Conservation (phyloP, 1,140 invertebrate species). For the Zeugodacus cucurbitae region DNA sequence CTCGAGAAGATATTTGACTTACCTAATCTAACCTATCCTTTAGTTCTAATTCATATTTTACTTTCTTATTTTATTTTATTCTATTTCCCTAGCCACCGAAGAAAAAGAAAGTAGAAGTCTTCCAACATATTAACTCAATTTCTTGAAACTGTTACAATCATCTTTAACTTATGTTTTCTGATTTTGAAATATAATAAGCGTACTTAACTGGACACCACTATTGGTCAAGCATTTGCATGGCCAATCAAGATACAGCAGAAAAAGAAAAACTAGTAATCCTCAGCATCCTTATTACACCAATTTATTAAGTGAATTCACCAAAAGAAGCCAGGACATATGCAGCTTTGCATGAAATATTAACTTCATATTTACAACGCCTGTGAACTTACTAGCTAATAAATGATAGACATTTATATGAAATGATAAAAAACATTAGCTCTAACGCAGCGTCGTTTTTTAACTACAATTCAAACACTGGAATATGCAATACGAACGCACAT, state of each 20-base stretch:
- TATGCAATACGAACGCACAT: neutral
- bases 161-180: too few relatives aligned
- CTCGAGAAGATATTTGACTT: too few relatives aligned
- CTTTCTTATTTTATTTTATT: too few relatives aligned
- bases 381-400: neutral
- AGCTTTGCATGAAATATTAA: neutral
- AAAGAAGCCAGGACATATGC: neutral
- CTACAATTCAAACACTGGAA: neutral
- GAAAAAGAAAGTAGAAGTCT: too few relatives aligned
- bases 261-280: neutral
- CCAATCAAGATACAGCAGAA: neutral
- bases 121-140: too few relatives aligned
- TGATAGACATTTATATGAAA: neutral
- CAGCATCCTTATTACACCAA: neutral
- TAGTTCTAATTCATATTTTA: too few relatives aligned
- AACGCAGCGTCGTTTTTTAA: neutral
- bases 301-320: neutral
- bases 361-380: neutral
- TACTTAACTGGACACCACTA: neutral
- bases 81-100: too few relatives aligned
- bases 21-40: too few relatives aligned
- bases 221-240: neutral
- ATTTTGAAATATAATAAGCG: too few relatives aligned
- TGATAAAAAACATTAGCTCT: neutral
- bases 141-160: too few relatives aligned